Percentiles rank a stretch among this genome's conserved stretches.
These are phyloP conservation scores for Acropternis orthonyx DNA, from an alignment of 2,797 vertebrate genomes.

Conservation along the genomic window DNA sequence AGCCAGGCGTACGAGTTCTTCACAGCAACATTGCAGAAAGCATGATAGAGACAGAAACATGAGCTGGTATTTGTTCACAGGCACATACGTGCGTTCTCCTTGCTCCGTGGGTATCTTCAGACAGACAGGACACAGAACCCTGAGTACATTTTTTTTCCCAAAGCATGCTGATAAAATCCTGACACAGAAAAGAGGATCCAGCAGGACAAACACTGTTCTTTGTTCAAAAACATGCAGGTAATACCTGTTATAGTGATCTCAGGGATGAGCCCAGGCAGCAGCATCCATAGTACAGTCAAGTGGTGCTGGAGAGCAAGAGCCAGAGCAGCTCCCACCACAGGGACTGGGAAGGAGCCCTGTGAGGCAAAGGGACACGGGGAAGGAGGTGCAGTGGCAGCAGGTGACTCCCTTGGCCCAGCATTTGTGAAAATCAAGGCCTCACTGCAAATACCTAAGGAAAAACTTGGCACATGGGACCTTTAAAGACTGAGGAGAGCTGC, in stretches of 20 bases:
- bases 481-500: neutral
- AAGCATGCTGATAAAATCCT: neutral
- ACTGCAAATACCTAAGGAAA: neutral
- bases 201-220: neutral
- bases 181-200: neutral
- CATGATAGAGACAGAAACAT: neutral
- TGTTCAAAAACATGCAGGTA: neutral
- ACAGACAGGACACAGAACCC: neutral
- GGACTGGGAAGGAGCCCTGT: neutral
- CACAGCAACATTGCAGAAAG: neutral
- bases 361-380: neutral
- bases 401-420: neutral
- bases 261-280: neutral
- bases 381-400: neutral
- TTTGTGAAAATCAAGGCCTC: neutral
- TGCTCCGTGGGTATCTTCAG: fast-evolving
- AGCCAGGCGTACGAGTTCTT: neutral
- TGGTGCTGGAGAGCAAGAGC: fast-evolving
- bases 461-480: neutral
- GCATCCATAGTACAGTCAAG: neutral
- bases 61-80: neutral
- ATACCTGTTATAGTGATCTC: neutral
- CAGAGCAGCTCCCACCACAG: fast-evolving
- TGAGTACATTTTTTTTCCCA: neutral
- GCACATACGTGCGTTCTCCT: fast-evolving